Base-by-base conservation (phyloP, 1,140 invertebrate genomes). In the Orius laevigatus region DNA sequence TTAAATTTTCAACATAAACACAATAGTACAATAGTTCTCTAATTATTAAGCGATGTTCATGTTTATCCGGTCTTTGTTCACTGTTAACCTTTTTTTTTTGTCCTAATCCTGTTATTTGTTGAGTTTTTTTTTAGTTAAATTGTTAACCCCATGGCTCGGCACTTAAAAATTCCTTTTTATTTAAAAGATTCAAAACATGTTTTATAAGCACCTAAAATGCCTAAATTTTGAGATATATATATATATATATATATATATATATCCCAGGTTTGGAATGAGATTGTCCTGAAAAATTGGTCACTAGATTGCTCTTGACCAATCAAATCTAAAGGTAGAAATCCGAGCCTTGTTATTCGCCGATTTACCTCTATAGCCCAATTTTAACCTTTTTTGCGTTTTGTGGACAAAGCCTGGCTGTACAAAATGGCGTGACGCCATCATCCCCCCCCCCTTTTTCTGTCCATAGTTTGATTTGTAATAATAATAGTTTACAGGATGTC, bases 401-500 rank as follows among this genome's bases (percentile, higher is more conserved):
- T 25, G 25, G 25, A 25, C 25, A 25, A 25, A 25, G 25, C 25
- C 25, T 25, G 25, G 8, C n/a, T 45, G 39, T 33, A 45, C 39
- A 48, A 46, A 51, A 40, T 38, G 51, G 53, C 54, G 53, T 51
- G 48, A 49, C 53, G 46, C 49, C 51, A 55, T 53, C 40, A 48
- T 46, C 38, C 38, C 51, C 52, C 40, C 19, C 48, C 42, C 38
- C 49, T 51, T 42, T 52, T 50, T 55, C 49, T 46, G 43, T 51
- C 49, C 49, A 45, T 19, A 53, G 53, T 56, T 56, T 48, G 48
- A 49, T 49, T 44, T 52, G 51, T 56, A 56, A 52, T 46, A 40
- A 43, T 46, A 56, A 51, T 56, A 56, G 55, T 56, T 56, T 56
- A 53, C 52, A 56, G 51, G 51, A 56, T 56, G 52, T 56, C 48